phyloP scores from a whole-genome alignment of 2,113 vertebrate species.

The Erythrocebus patas region DNA sequence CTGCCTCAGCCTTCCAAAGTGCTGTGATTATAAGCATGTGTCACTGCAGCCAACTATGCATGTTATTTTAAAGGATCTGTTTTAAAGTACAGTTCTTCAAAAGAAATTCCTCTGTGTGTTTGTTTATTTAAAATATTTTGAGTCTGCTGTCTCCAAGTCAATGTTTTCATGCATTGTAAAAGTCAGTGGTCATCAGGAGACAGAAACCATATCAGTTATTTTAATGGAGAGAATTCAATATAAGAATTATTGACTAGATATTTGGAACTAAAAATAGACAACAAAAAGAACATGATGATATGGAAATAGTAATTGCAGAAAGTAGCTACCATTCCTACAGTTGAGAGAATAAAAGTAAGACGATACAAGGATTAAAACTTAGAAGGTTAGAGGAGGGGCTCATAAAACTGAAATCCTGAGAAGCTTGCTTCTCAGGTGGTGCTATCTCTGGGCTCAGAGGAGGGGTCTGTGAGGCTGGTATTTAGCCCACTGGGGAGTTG shows the following conservation, averaged over 20 bases:
- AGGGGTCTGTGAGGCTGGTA: not conserved
- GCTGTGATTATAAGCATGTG: too few relatives aligned
- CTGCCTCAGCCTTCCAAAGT: too few relatives aligned
- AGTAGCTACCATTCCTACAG: not conserved
- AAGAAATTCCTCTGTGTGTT: not conserved
- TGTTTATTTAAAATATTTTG: conserved; percentile 24
- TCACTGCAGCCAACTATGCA: too few relatives aligned
- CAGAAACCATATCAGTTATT: not conserved
- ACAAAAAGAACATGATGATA: not conserved
- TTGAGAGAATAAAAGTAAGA: not conserved
- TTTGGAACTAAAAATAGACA: not conserved
- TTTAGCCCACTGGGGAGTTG: not conserved
- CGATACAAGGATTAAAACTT: not conserved
- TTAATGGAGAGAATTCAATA: not conserved
- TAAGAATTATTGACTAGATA: not conserved
- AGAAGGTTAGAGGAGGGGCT: not conserved
- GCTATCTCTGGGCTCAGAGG: not conserved
- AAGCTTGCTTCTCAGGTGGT: not conserved
- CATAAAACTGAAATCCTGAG: not conserved
- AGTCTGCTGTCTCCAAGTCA: not conserved
- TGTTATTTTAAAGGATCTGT: not conserved
- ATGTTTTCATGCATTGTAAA: not conserved
- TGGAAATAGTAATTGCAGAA: not conserved
- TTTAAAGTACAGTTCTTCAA: not conserved
- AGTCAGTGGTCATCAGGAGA: not conserved